These are phyloP conservation scores for Hippocampus guttulatus DNA, from an alignment of 2,113 vertebrate genomes.

Conservation along the genomic window DNA sequence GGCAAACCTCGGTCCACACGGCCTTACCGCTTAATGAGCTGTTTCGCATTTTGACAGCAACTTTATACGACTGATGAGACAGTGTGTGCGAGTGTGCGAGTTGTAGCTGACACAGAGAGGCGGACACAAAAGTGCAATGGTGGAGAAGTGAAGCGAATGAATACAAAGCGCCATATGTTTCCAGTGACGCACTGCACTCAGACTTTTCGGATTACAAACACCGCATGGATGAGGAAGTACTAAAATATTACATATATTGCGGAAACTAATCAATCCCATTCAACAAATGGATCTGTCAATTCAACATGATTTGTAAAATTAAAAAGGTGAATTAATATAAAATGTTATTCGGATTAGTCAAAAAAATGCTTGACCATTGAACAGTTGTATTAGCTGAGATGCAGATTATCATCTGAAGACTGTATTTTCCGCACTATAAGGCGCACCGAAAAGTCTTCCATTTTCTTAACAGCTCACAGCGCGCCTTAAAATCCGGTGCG, in stretches of 20 bases:
- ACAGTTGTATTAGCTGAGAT: too few species aligned
- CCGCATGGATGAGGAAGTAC: constrained; percentile 1
- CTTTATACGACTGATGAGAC: constrained; percentile 47
- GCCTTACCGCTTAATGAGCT: constrained; percentile 61
- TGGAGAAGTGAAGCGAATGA: constrained; percentile 19
- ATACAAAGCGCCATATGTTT: constrained; percentile 40
- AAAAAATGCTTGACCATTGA: too few species aligned
- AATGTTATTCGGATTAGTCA: too few species aligned
- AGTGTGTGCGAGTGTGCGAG: neutral
- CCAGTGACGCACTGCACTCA: constrained; percentile 22
- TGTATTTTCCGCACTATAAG: too few species aligned
- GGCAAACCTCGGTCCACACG: constrained; percentile 34
- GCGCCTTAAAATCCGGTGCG: too few species aligned
- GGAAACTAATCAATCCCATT: too few species aligned
- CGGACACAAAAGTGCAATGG: constrained; percentile 4
- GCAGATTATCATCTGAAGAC: too few species aligned
- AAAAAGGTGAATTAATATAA: too few species aligned
- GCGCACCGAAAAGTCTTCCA: too few species aligned
- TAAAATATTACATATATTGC: neutral
- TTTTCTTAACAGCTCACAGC: too few species aligned
- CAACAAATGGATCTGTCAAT: too few species aligned
- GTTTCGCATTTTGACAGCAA: constrained; percentile 62
- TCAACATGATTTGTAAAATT: too few species aligned
- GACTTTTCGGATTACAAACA: constrained; percentile 27
- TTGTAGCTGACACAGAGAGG: constrained; percentile 11